Conservation (phyloP, 1,140 invertebrate species). For the Penaeus japonicus region DNA sequence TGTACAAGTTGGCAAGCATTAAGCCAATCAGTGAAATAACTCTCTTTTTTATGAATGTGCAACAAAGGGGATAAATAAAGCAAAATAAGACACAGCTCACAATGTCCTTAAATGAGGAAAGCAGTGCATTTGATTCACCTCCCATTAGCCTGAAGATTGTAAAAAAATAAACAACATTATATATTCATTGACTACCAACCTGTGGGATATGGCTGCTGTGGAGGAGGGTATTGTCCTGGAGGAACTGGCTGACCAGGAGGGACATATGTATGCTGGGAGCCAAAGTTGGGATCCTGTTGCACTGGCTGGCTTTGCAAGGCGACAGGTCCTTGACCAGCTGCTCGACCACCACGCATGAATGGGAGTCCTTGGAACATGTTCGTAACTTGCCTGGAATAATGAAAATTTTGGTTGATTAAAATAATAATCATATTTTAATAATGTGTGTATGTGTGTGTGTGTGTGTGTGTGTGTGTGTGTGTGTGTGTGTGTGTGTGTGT, state of each 20-base stretch:
- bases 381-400: constrained; percentile 25
- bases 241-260: constrained; percentile 23
- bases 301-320: not conserved
- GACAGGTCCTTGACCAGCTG: not conserved
- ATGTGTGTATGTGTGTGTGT: no score
- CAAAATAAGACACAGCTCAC: no score
- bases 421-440: no score
- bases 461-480: no score
- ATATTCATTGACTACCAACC: not conserved
- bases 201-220: constrained; percentile 33
- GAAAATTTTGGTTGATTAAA: no score
- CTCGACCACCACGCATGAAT: constrained; percentile 19
- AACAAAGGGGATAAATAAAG: no score
- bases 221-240: constrained; percentile 25
- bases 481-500: no score
- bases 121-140: no score
- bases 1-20: no score
- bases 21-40: no score
- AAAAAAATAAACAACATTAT: not conserved
- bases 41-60: no score
- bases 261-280: constrained; percentile 43
- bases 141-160: not conserved
- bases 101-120: no score
- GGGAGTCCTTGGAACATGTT: constrained; percentile 37
- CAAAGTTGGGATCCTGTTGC: constrained; percentile 42